Base-by-base conservation (phyloP, 1,140 invertebrate genomes). In the Drosophila triauraria region DNA sequence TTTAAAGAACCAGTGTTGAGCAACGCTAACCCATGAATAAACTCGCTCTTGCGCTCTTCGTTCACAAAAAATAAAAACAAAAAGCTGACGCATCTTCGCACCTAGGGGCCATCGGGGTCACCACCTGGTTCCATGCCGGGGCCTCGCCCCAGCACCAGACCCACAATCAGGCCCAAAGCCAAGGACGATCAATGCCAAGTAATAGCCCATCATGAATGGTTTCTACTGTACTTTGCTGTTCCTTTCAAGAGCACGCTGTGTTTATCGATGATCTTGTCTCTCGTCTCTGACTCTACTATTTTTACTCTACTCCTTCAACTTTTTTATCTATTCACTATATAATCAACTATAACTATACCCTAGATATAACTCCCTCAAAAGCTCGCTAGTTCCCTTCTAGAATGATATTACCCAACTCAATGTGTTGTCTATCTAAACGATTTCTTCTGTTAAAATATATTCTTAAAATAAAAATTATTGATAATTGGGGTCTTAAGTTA, bases 71-170 rank as follows among this genome's bases (percentile, higher is more conserved):
- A 56, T 17, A 15, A 13, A 32, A 32, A 9, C 32, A 1, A 38
- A 47, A 57, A 87, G 84, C 77, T 68, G 83, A 88, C 69, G 82
- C 63, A 25, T 78, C 75, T 51, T 69, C 75, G 54, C 75, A 85
- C 57, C 63, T 88, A 58, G 85, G 88, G 60, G 79, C 75, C 54
- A 82, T 92, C 50, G 91, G 91, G 71, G 91, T 92, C 47, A 92
- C 91, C 80, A 92, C 91, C 54, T 92, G 91, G 88, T 92, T 92
- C 60, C 85, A 88, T 88, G 91, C 90, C 32, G 91, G 91, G 54
- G 91, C 91, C 20, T 80, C 91, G 51, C 82, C 88, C 30, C 71
- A 83, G 40, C 78, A 80, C 75, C 78, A 75, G 32, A 40, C 46
- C 20, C 82, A 63, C 32, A 61, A 68, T 44, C 74, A 64, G 44